Percentiles rank a stretch among this genome's conserved stretches.
These are phyloP conservation scores for Helleia helle DNA, from an alignment of 2,888 invertebrate species.

Conservation along the genomic window DNA sequence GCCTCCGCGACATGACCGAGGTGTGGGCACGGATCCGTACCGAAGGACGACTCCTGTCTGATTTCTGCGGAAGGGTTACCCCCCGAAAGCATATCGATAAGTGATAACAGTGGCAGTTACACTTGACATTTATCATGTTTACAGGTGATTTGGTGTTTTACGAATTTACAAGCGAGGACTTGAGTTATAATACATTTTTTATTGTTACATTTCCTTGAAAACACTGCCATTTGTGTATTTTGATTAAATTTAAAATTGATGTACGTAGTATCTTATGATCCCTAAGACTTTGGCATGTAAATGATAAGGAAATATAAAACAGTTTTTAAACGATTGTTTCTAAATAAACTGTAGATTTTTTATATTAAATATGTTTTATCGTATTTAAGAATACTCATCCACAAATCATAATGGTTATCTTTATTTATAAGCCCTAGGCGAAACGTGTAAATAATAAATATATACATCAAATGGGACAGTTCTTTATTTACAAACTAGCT, in stretches of 20 bases:
- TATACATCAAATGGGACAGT: neutral
- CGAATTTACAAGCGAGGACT: conserved; percentile 64
- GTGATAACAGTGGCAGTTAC: conserved; percentile 29
- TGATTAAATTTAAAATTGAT: conserved; percentile 10
- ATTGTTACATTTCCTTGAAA: conserved; percentile 66
- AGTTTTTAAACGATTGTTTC: conserved; percentile 5
- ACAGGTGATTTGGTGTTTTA: conserved; percentile 32
- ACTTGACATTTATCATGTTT: conserved; percentile 5
- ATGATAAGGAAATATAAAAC: conserved; percentile 1
- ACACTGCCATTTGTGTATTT: conserved; percentile 67
- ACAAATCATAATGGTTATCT: conserved; percentile 6
- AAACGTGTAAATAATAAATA: conserved; percentile 7
- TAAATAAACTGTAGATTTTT: neutral
- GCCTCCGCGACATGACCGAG: conserved; percentile 54
- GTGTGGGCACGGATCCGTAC: conserved; percentile 69
- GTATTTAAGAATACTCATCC: conserved; percentile 5
- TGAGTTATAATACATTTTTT: conserved; percentile 52
- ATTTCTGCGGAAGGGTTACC: conserved; percentile 40
- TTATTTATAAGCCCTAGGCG: conserved; percentile 3
- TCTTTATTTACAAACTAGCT: neutral
- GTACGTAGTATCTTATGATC: neutral
- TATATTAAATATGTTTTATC: conserved; percentile 10
- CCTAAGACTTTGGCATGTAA: neutral
- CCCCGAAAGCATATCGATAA: conserved; percentile 66
- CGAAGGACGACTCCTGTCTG: conserved; percentile 76